Percentiles rank a stretch among this genome's conserved stretches.
These are phyloP conservation scores for Drosophila quinaria DNA, from an alignment of 2,888 invertebrate genomes.

Conservation along the genomic window DNA sequence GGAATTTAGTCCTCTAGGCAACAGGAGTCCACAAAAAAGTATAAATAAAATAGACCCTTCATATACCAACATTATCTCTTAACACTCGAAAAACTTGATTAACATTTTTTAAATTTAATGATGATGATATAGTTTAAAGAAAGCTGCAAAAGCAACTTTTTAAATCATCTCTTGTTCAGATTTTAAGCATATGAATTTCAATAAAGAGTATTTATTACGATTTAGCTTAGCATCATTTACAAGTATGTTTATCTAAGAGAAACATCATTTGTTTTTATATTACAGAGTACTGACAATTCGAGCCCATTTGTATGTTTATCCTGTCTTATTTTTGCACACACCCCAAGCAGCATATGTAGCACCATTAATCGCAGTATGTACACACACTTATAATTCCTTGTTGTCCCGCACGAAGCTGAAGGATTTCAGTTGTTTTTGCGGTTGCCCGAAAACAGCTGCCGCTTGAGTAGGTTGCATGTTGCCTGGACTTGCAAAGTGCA, in stretches of 20 bases:
- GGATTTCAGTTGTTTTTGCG: constrained; percentile 49
- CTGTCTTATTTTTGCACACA: background rate
- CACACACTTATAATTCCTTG: constrained; percentile 36
- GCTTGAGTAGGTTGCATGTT: constrained; percentile 21
- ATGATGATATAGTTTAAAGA: background rate
- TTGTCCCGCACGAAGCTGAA: constrained; percentile 25
- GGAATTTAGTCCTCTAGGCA: no score
- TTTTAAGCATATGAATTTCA: no score
- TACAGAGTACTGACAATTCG: background rate
- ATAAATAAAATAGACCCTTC: no score
- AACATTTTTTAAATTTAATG: no score
- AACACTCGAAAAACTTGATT: no score
- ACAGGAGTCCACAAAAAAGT: no score
- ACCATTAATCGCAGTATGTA: constrained; percentile 42
- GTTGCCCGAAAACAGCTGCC: constrained; percentile 58
- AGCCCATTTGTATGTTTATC: background rate
- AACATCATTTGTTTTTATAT: background rate
- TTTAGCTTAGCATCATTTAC: no score
- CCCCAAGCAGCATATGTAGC: constrained; percentile 12
- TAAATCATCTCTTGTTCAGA: background rate
- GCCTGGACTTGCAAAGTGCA: constrained; percentile 27
- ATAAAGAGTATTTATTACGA: no score
- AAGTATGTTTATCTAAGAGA: background rate
- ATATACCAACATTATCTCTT: no score
- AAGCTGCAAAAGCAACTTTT: background rate